Conservation (phyloP, 1,140 invertebrate genomes). For the Teleopsis dalmanni region DNA sequence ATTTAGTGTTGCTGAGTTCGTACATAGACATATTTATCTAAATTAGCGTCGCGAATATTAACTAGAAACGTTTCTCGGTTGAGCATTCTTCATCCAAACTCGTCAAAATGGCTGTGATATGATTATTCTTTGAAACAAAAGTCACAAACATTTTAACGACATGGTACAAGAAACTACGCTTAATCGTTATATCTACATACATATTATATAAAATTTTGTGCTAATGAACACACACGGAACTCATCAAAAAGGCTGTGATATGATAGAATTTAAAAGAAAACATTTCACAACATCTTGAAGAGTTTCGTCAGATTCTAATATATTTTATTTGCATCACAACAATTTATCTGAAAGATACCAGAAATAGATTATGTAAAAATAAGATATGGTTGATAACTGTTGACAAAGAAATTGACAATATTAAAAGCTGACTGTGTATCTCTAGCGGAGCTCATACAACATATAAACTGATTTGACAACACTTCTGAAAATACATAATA, state of each 20-base stretch:
- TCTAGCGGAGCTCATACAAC: too few species aligned
- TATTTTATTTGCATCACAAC: too few species aligned
- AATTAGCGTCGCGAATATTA: background rate
- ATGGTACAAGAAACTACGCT: constrained; percentile 18
- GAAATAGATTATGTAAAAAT: too few species aligned
- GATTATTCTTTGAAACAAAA: constrained; percentile 26
- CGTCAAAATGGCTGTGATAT: constrained; percentile 46
- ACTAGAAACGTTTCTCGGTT: background rate
- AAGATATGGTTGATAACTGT: too few species aligned
- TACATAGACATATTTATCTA: background rate
- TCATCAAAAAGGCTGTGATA: constrained; percentile 46
- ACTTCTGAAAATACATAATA: too few species aligned
- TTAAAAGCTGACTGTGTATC: too few species aligned
- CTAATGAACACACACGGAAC: constrained; percentile 28
- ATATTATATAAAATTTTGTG: background rate
- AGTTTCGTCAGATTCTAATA: constrained; percentile 41
- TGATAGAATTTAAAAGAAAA: constrained; percentile 26
- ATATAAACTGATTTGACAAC: too few species aligned
- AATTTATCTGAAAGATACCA: too few species aligned
- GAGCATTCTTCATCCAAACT: constrained; percentile 42
- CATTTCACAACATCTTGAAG: constrained; percentile 44
- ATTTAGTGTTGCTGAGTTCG: background rate
- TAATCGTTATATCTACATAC: background rate
- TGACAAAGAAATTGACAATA: too few species aligned
- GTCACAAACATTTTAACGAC: constrained; percentile 43